Evolutionary conservation across 2,113 vertebrate species (phyloP), one percentile per base, ranked within the genome.

Genomic region (Himantopus leucocephalus): DNA sequence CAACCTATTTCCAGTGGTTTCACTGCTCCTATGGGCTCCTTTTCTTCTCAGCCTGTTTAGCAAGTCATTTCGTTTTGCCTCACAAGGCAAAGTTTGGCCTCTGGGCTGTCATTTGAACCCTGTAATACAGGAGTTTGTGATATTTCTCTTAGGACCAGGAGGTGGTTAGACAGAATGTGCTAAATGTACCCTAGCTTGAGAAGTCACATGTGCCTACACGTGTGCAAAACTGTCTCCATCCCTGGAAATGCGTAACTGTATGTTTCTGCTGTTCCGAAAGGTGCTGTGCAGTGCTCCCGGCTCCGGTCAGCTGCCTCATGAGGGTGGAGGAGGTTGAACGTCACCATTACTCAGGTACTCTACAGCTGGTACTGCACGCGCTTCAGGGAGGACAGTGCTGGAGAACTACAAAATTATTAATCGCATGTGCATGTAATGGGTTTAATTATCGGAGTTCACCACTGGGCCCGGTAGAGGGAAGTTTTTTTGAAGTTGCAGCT

Each of bases 371-470:
- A 8, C 41, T 71, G n/a, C 11, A 10, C 12, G 78, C 2, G 1
- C 23, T 63, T 85, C 20, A 14, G 39, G 58, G 35, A 47, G 14
- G 20, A 52, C 14, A 14, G 35, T 29, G 16, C 10, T 50, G 63
- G 53, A 6, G 19, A 56, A 34, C 18, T 41, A 30, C n/a, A 34
- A 12, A 80, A 37, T 59, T 12, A 41, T 48, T 53, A 62, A 39
- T 56, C 58, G 6, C 3, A 0, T 10, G 3, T 27, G 41, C 8
- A 1, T 21, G 18, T 14, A 55, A 52, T 16, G 17, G 4, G 34
- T 68, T 78, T 72, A 43, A 72, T 72, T 67, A 47, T 34, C 10
- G 56, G 52, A 39, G 43, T 22, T 67, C 4, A 5, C 34, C 27
- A 6, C 16, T 56, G 41, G 17, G 24, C 10, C 18, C 35, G 12